Evolutionary conservation across 2,113 vertebrate species (phyloP).

Genomic region (Zosterops japonicus): DNA sequence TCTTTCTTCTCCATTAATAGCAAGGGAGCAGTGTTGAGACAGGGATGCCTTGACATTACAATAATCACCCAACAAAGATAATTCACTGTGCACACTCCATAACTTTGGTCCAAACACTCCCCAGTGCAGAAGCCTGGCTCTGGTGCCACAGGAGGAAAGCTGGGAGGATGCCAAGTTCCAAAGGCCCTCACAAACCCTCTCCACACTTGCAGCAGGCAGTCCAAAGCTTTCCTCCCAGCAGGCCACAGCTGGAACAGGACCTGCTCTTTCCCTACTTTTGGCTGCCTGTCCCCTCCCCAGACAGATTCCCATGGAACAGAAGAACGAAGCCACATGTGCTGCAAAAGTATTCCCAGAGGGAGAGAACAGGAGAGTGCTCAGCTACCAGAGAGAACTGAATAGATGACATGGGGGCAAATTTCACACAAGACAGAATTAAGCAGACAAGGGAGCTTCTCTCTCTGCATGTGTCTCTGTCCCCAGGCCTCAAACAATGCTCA

Average conservation of each 20-base stretch:
- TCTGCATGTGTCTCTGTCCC: not conserved
- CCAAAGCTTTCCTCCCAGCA: not conserved
- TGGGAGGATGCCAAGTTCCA: accelerated
- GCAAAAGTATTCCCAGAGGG: not conserved
- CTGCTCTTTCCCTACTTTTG: not conserved
- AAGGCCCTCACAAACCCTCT: not conserved
- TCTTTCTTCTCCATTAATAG: not conserved
- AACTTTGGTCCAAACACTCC: not conserved
- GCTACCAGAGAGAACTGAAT: not conserved
- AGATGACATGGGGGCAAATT: not conserved
- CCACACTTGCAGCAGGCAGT: not conserved
- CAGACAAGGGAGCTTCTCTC: not conserved
- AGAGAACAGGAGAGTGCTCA: not conserved
- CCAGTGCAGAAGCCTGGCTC: not conserved
- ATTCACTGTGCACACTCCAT: not conserved
- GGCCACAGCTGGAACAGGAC: not conserved
- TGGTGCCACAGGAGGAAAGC: not conserved
- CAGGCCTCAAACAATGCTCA: not conserved
- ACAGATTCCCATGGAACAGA: not conserved
- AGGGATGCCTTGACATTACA: not conserved
- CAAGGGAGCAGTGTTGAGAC: not conserved
- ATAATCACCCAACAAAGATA: not conserved
- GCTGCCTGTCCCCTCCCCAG: not conserved
- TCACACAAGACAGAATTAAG: not conserved
- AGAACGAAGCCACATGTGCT: not conserved